phyloP scores from a whole-genome alignment of 2,113 vertebrate genomes.

The Todiramphus saurophagus region DNA sequence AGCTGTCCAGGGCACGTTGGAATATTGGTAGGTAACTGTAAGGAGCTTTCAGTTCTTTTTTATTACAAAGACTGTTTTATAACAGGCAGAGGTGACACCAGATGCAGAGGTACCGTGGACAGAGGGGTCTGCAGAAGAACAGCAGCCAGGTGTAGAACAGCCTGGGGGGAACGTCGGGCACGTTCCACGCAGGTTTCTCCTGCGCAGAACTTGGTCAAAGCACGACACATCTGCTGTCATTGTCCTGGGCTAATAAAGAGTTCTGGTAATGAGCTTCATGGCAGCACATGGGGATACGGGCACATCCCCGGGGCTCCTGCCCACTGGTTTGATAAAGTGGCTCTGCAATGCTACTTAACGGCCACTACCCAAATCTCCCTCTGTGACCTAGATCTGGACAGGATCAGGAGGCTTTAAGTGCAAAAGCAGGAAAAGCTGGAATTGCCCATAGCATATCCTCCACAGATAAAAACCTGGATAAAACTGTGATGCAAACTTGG shows the following conservation, averaged over 20 bases:
- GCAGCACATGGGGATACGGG: neutral
- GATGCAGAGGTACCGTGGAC: neutral
- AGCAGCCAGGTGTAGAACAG: neutral
- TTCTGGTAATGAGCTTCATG: neutral
- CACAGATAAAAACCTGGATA: neutral
- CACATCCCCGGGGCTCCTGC: neutral
- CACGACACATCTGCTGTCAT: fast-evolving
- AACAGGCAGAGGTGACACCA: neutral
- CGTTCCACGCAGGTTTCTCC: neutral
- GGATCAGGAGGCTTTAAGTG: neutral
- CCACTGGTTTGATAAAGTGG: neutral
- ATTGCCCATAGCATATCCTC: neutral
- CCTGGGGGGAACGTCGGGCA: neutral
- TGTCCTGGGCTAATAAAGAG: neutral
- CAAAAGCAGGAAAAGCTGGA: neutral
- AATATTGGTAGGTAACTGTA: neutral
- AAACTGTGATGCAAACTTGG: neutral
- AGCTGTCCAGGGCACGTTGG: neutral
- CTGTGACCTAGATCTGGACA: neutral
- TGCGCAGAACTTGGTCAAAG: neutral
- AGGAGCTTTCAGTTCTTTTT: neutral
- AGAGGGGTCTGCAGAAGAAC: neutral
- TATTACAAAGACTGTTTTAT: neutral
- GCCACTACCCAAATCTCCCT: neutral
- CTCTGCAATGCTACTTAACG: neutral